A percentile compares a stretch with the other conserved stretches of the same genome.
phyloP scores from a whole-genome alignment of 2,113 vertebrate genomes.

The Bagarius yarrelli region DNA sequence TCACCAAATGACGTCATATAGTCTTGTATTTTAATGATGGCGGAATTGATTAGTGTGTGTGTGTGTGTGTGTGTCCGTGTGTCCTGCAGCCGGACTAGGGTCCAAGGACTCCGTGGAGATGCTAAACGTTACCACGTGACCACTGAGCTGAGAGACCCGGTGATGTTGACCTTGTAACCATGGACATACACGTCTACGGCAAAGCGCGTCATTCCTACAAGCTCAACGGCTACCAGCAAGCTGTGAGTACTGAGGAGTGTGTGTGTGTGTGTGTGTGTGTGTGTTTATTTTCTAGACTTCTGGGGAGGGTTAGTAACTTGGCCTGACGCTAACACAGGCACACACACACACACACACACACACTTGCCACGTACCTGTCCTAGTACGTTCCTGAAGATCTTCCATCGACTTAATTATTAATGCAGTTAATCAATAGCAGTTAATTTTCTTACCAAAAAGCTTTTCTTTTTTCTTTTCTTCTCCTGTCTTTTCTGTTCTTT shows the following conservation, averaged over 20 bases:
- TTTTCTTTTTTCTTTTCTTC: too few relatives aligned
- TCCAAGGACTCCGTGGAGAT: conserved; percentile 9
- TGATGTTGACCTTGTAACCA: conserved; percentile 57
- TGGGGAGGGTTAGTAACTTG: background rate
- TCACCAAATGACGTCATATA: background rate
- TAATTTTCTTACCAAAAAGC: too few relatives aligned
- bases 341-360: conserved; percentile 46
- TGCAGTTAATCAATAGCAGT: background rate
- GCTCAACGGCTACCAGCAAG: conserved; percentile 55
- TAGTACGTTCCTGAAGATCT: background rate
- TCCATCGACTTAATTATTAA: background rate
- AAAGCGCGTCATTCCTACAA: conserved; percentile 55
- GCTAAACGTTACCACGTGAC: conserved; percentile 40
- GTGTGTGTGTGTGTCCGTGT: background rate
- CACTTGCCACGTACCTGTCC: background rate
- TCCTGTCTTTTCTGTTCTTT: too few relatives aligned
- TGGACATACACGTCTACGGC: conserved; percentile 63
- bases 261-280: too few relatives aligned
- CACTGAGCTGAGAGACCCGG: conserved; percentile 39
- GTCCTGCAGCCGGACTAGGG: conserved; percentile 8
- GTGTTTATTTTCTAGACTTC: background rate
- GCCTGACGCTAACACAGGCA: background rate
- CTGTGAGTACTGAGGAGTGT: conserved; percentile 17
- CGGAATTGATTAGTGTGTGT: too few relatives aligned
- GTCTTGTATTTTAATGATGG: background rate